A percentile compares a stretch with the other conserved stretches of the same genome.
Evolutionary conservation across 2,797 vertebrate genomes (phyloP).

Genomic region (Anguilla megastoma): DNA sequence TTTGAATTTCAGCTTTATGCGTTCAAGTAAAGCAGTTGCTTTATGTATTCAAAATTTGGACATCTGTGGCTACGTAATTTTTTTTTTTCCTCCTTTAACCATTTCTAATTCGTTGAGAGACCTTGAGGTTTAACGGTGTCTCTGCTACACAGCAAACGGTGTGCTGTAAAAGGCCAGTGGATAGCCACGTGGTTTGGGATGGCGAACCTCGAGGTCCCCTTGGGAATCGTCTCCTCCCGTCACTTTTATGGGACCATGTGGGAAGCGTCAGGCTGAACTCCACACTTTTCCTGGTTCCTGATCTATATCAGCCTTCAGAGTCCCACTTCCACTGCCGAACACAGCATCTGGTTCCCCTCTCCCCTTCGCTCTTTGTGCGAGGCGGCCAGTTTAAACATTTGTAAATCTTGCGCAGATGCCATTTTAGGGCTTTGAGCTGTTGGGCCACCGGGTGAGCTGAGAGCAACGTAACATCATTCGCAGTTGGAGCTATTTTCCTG

Average conservation of each 20-base stretch:
- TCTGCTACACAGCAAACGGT: neutral
- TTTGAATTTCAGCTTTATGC: no score
- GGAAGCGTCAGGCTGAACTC: neutral
- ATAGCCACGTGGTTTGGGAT: neutral
- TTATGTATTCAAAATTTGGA: neutral
- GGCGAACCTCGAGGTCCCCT: neutral
- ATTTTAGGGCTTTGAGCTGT: neutral
- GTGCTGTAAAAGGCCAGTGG: neutral
- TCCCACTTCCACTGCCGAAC: neutral
- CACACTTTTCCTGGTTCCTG: neutral
- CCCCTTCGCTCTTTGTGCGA: neutral
- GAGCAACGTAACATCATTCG: neutral
- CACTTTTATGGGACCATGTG: neutral
- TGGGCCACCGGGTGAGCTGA: neutral
- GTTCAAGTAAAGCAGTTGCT: no score
- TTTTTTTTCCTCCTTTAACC: neutral
- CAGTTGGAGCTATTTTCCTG: neutral
- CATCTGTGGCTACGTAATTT: neutral
- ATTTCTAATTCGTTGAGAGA: neutral
- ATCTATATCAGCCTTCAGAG: neutral
- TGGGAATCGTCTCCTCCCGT: neutral
- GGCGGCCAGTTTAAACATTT: neutral
- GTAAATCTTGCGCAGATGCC: neutral
- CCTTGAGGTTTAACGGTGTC: neutral
- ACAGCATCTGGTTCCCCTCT: neutral